Percentiles rank a stretch among this genome's conserved stretches.
These are phyloP conservation scores for Dysmachus trigonus DNA, from an alignment of 2,888 invertebrate genomes.

Conservation along the genomic window DNA sequence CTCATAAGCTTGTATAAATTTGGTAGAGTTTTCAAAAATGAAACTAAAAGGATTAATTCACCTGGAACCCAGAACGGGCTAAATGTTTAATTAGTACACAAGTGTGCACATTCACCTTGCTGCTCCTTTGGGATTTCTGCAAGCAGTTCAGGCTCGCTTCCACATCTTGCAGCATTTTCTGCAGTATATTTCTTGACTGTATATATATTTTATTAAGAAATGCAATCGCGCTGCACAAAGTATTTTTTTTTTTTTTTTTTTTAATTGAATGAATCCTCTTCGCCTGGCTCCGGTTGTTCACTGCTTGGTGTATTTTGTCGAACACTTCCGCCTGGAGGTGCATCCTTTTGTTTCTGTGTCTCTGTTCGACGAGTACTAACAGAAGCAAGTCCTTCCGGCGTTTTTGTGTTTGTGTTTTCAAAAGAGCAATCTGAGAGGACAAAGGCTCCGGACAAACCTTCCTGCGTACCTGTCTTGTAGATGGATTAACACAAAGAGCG, in stretches of 20 bases:
- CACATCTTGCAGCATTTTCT: background rate
- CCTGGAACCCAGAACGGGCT: background rate
- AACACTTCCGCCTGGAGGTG: slow-evolving; percentile 7
- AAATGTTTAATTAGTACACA: slow-evolving; percentile 19
- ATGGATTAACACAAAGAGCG: slow-evolving; percentile 19
- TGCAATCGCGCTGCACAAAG: background rate
- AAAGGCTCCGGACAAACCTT: slow-evolving; percentile 31
- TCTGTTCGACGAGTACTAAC: slow-evolving; percentile 3
- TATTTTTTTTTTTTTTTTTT: background rate
- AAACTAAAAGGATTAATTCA: background rate
- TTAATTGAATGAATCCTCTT: slow-evolving; percentile 9
- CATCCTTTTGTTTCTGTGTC: slow-evolving; percentile 13
- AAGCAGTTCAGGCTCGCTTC: background rate
- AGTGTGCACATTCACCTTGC: background rate
- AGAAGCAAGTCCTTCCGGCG: slow-evolving; percentile 3
- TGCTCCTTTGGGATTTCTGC: background rate
- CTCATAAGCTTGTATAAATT: background rate
- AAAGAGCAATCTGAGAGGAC: slow-evolving; percentile 46
- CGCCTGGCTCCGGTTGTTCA: background rate
- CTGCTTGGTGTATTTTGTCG: background rate
- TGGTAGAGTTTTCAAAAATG: background rate
- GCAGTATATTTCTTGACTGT: background rate
- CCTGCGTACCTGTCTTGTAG: slow-evolving; percentile 29
- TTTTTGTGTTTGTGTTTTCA: slow-evolving; percentile 28
- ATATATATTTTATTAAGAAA: background rate